Conservation (phyloP, 1,140 invertebrate species). For the Lasioglossum albipes region DNA sequence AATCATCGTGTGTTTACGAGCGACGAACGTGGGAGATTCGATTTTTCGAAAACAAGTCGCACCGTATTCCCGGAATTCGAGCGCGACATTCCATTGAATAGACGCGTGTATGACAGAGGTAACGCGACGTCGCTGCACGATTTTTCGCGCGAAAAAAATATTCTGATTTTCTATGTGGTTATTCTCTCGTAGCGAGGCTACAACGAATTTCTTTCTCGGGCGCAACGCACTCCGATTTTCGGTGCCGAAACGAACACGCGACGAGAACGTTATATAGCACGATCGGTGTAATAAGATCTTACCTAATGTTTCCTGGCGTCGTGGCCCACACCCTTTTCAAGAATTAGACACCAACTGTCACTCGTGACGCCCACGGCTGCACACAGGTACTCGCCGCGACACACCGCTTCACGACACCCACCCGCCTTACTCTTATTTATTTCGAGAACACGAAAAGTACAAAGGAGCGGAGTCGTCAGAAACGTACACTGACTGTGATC, state of each 20-base stretch:
- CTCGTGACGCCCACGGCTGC: slow-evolving; percentile 10
- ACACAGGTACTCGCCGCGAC: slow-evolving; percentile 12
- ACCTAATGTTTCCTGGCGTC: slow-evolving; percentile 63
- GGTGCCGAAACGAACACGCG: not conserved
- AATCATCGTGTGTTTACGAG: slow-evolving; percentile 20
- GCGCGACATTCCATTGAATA: slow-evolving; percentile 45
- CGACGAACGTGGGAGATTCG: slow-evolving; percentile 31
- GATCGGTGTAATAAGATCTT: slow-evolving; percentile 43
- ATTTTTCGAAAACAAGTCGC: slow-evolving; percentile 27
- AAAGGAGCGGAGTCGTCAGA: slow-evolving; percentile 50
- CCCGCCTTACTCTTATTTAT: slow-evolving; percentile 39
- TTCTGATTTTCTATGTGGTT: not conserved
- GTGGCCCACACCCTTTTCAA: slow-evolving; percentile 64
- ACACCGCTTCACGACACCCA: slow-evolving; percentile 45
- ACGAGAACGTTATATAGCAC: slow-evolving; percentile 11
- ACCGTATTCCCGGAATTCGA: slow-evolving; percentile 51
- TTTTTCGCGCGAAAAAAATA: slow-evolving; percentile 11
- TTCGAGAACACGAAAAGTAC: slow-evolving; percentile 43
- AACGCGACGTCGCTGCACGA: not conserved
- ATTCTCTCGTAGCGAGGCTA: not conserved
- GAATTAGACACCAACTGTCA: slow-evolving; percentile 54
- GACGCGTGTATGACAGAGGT: slow-evolving; percentile 25
- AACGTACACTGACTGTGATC: slow-evolving; percentile 59
- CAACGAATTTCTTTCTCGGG: not conserved
- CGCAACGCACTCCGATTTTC: not conserved